Evolutionary conservation across 1,140 invertebrate genomes (phyloP).

Genomic region (Tetragonula clypearis): DNA sequence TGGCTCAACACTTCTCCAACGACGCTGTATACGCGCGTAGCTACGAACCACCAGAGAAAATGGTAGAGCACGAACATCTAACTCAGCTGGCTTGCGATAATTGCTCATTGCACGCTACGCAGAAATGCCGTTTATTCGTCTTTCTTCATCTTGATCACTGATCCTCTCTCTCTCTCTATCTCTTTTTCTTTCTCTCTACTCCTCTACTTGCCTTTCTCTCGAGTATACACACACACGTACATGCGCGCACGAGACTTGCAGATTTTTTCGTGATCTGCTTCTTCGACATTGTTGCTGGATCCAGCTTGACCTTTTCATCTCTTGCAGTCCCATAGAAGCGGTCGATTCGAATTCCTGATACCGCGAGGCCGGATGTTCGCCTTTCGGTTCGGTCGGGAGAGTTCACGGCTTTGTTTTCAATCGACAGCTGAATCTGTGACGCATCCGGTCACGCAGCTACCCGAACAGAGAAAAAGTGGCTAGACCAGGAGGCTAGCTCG

Average conservation of each 20-base stretch:
- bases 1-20: not conserved
- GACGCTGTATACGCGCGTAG: not conserved
- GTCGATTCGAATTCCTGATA: constrained; percentile 27
- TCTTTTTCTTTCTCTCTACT: not conserved
- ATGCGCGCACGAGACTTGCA: too few relatives aligned
- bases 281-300: too few relatives aligned
- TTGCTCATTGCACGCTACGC: constrained; percentile 68
- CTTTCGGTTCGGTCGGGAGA: constrained; percentile 50
- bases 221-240: too few relatives aligned
- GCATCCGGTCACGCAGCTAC: constrained; percentile 72
- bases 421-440: constrained; percentile 44
- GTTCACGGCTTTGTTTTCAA: constrained; percentile 55
- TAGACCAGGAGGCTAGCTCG: constrained; percentile 37
- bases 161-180: not conserved
- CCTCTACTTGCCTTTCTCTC: not conserved
- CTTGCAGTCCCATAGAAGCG: not conserved
- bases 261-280: too few relatives aligned
- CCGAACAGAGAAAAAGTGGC: constrained; percentile 44
- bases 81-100: constrained; percentile 61
- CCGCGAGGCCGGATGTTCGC: constrained; percentile 33
- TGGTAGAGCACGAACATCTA: constrained; percentile 54
- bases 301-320: constrained; percentile 4
- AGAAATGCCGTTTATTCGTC: constrained; percentile 55
- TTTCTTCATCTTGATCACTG: constrained; percentile 24
- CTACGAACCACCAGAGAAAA: constrained; percentile 55